Base-by-base conservation (phyloP, 2,113 vertebrate genomes). In the Procavia capensis region DNA sequence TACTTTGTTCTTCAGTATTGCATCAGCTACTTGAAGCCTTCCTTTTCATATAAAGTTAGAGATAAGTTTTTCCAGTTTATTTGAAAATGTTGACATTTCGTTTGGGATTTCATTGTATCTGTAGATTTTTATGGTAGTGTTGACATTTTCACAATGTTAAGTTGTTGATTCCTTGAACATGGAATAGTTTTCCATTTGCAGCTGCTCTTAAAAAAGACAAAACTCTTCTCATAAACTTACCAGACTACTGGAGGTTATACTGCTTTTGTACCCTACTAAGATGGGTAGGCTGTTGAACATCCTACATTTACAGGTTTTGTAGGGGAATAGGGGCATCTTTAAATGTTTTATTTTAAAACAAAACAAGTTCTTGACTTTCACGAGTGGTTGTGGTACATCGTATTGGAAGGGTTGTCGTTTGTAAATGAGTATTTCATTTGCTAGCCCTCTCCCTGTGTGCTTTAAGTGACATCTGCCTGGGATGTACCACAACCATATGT, bases 401-500 rank as follows among this genome's bases (percentile, higher is more conserved):
- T 97, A 86, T 94, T n/a, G 85, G 88, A 96, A 96, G 95, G 89
- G 79, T 68, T 76, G 39, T 34, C 78, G 96, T 96, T 93, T 24
- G 16, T 91, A 94, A 96, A 76, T 88, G 82, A 89, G 66, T 95
- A 54, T 78, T 92, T 93, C 92, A 94, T 90, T 93, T 85, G 84
- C 78, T 82, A 93, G 97, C 96, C 96, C 95, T 96, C 75, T 90
- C 83, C 92, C 96, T 97, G 94, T 61, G 96, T 95, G 97, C 97
- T 97, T 94, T 96, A 92, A 93, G 90, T 94, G 83, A 89, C 85
- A 92, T 94, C 88, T 97, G 87, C 96, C 97, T 96, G 95, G 95
- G 97, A 96, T 98, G 97, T 98, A 97, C 97, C 97, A 98, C 97
- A 98, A 97, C 97, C 97, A 97, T 97, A 97, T 93, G 91, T 91